Evolutionary conservation across 1,140 invertebrate species (phyloP).

Genomic region (Drosophila nigromelanica): DNA sequence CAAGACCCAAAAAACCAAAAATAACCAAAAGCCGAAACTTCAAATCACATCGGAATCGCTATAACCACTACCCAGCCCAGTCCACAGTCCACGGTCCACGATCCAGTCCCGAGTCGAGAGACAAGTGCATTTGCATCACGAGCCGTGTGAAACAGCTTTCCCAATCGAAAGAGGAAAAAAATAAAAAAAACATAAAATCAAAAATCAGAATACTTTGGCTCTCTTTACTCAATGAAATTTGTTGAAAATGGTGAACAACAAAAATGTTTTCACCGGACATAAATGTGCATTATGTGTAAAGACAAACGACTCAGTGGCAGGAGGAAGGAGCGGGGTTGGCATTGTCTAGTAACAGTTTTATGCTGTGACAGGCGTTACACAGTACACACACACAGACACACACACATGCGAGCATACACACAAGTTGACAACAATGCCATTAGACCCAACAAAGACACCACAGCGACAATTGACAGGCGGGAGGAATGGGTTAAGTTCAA

Average conservation of each 20-base stretch:
- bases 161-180: conserved; percentile 2
- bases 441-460: conserved; percentile 64
- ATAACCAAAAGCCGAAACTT: conserved; percentile 30
- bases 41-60: conserved; percentile 23
- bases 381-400: conserved; percentile 28
- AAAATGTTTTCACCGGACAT: conserved; percentile 63
- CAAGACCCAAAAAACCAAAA: conserved; percentile 40
- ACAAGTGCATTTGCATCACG: conserved; percentile 78
- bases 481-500: conserved; percentile 8
- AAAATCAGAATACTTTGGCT: conserved; percentile 24
- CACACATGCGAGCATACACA: conserved; percentile 21
- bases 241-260: conserved; percentile 77
- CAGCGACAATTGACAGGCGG: conserved; percentile 66
- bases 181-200: conserved; percentile 2
- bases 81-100: not conserved
- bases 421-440: conserved; percentile 75
- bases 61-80: conserved; percentile 3
- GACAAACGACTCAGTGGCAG: conserved; percentile 48
- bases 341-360: conserved; percentile 66
- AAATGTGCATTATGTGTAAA: conserved; percentile 59
- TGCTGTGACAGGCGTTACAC: conserved; percentile 70
- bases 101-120: conserved; percentile 30
- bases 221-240: conserved; percentile 60
- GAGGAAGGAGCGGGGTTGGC: conserved; percentile 16
- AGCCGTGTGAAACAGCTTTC: conserved; percentile 74